A percentile compares a stretch with the other conserved stretches of the same genome.
phyloP scores from a whole-genome alignment of 2,888 invertebrate genomes.

The Microctonus hyperodae region DNA sequence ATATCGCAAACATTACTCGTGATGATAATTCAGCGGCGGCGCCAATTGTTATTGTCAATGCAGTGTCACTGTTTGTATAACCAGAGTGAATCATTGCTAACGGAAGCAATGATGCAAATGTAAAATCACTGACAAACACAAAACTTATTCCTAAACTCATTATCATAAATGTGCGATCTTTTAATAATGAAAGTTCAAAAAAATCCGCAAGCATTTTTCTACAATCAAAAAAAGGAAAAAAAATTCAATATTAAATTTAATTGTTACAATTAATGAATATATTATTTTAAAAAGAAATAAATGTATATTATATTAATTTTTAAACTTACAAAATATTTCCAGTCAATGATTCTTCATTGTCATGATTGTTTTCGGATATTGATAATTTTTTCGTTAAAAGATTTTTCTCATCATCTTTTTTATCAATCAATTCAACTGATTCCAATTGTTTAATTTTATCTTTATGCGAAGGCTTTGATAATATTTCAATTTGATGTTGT shows the following conservation, averaged over 20 bases:
- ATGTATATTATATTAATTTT: background rate
- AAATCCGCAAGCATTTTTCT: conserved; percentile 45
- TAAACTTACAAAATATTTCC: conserved; percentile 3
- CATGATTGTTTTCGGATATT: conserved; percentile 2
- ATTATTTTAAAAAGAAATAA: background rate
- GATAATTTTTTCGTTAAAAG: conserved; percentile 26
- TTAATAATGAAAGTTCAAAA: conserved; percentile 56
- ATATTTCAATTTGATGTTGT: conserved; percentile 28
- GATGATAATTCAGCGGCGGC: conserved; percentile 75
- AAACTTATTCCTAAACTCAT: conserved; percentile 75
- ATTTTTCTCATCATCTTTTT: conserved; percentile 4
- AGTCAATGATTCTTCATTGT: conserved; percentile 27
- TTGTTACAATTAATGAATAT: conserved; percentile 4
- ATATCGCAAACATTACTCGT: conserved; percentile 69
- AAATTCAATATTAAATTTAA: too few relatives aligned
- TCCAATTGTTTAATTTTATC: conserved; percentile 15
- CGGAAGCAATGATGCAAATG: conserved; percentile 76
- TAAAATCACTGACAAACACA: conserved; percentile 73
- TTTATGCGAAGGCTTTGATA: background rate
- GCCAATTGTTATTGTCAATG: conserved; percentile 74
- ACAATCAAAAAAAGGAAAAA: conserved; percentile 23
- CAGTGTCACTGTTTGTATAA: conserved; percentile 69
- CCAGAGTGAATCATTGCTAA: conserved; percentile 69
- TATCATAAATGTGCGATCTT: conserved; percentile 65
- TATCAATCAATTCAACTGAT: background rate